Evolutionary conservation across 2,113 vertebrate genomes (phyloP), one percentile per base, ranked within the genome.

Genomic region (Uria lomvia): DNA sequence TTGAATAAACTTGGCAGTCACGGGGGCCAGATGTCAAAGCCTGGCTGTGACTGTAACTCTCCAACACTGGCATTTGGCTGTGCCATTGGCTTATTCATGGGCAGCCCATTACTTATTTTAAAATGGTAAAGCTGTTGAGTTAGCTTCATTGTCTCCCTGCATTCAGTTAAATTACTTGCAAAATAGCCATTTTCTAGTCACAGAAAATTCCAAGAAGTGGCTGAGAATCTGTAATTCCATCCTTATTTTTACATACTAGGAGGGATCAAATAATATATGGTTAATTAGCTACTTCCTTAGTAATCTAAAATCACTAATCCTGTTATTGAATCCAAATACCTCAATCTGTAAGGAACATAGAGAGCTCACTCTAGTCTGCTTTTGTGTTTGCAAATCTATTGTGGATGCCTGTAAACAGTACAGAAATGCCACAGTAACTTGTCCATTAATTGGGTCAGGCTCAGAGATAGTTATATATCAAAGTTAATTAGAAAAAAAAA

Each of bases 401-500:
- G 42, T 50, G n/a, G 53, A 70, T 73, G 58, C 12, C 78, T 88
- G 43, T 71, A 93, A 97, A 94, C 43, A 67, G 45, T 36, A 86
- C 66, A 11, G 11, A 84, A 76, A 60, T 68, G 76, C 43, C 65
- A 86, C 81, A 60, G 30, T 84, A 83, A 71, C 59, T 80, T 67
- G 8, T 71, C 22, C 15, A 50, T 67, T 74, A 63, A 42, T n/a
- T 79, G 32, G 58, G 58, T 88, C 56, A 52, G 55, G n/a, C 27
- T 93, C 47, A 88, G 56, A 88, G 12, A 67, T 38, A 27, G 36
- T 21, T 81, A 50, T 56, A 63, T 81, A 74, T 67, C 65, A 92
- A 92, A 92, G 52, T 30, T 89, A 96, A 94, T 96, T 84, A 81
- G 42, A 50, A 94, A 92, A 75, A 68, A 75, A 68, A 87, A 76